phyloP scores from a whole-genome alignment of 2,113 vertebrate species.

The Syrrhaptes paradoxus region DNA sequence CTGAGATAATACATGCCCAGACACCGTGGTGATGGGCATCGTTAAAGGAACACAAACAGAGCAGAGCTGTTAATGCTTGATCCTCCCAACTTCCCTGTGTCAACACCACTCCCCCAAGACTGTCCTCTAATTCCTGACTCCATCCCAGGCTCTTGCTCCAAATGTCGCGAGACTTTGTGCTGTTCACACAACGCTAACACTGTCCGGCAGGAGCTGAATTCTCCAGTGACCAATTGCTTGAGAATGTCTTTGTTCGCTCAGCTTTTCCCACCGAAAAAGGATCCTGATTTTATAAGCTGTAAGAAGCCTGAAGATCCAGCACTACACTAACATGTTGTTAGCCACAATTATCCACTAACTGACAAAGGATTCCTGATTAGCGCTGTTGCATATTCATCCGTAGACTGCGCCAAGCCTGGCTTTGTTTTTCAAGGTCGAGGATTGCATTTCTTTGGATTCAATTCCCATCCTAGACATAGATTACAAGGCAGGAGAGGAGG shows the following conservation, averaged over 20 bases:
- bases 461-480: conserved; percentile 52
- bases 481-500: conserved; percentile 37
- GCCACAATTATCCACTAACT: conserved; percentile 48
- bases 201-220: background rate
- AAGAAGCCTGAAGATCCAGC: conserved; percentile 34
- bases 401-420: conserved; percentile 15
- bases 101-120: background rate
- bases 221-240: conserved; percentile 15
- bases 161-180: background rate
- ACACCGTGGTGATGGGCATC: background rate
- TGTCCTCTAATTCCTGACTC: background rate
- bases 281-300: conserved; percentile 38
- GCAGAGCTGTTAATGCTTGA: background rate
- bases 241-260: background rate
- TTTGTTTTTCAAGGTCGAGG: conserved; percentile 67
- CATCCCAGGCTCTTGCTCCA: background rate
- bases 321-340: conserved; percentile 20
- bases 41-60: background rate
- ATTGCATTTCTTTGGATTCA: conserved; percentile 59
- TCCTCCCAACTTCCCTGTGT: background rate
- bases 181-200: accelerated
- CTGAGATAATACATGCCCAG: background rate
- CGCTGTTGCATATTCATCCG: conserved; percentile 57
- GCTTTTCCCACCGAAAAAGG: background rate
- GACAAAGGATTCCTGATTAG: conserved; percentile 50